Evolutionary conservation across 2,888 invertebrate species (phyloP).

Genomic region (Andricus quercusramuli): DNA sequence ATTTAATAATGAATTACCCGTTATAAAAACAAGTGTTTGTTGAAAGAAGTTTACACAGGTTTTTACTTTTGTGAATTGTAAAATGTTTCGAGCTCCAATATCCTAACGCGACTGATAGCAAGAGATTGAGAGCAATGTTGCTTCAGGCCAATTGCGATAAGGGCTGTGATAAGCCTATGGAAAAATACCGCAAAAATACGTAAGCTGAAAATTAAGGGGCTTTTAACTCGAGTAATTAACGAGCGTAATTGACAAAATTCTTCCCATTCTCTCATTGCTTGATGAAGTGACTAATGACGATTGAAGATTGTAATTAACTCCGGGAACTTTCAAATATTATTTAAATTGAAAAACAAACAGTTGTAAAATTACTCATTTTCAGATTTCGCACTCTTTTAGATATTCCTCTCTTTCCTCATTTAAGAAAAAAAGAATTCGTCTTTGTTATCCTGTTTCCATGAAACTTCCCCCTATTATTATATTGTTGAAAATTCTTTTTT

Average conservation of each 20-base stretch:
- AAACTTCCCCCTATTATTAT: no score
- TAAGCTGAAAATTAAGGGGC: background rate
- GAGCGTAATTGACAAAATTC: conserved; percentile 1
- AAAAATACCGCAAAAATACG: conserved; percentile 13
- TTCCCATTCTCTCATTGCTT: background rate
- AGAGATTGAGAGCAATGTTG: conserved; percentile 14
- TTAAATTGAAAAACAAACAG: no score
- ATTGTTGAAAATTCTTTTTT: no score
- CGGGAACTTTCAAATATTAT: background rate
- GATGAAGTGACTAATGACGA: background rate
- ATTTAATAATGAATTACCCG: background rate
- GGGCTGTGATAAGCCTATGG: background rate
- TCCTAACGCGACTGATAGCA: conserved; percentile 14
- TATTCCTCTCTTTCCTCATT: no score
- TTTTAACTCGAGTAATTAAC: conserved; percentile 9
- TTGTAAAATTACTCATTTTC: no score
- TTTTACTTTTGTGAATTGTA: conserved; percentile 2
- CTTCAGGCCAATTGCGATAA: conserved; percentile 19
- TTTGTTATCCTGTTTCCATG: no score
- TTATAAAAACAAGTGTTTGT: background rate
- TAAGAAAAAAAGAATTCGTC: no score
- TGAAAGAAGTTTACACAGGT: background rate
- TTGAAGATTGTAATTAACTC: background rate
- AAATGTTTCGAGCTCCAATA: conserved; percentile 3
- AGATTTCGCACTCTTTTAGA: no score